phyloP scores from a whole-genome alignment of 2,113 vertebrate species.

The Anseranas semipalmata region DNA sequence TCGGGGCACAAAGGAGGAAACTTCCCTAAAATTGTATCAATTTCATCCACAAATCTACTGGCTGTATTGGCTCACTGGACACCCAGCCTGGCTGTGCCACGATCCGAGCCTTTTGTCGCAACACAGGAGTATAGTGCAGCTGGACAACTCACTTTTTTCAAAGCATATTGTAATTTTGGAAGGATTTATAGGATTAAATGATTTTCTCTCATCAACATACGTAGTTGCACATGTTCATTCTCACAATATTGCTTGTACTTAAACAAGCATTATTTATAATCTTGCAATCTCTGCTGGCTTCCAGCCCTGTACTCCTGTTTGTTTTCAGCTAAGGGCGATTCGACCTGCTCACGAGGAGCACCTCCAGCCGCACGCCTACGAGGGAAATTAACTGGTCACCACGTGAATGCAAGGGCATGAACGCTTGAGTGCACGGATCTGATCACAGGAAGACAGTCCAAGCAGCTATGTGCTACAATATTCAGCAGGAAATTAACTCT shows the following conservation, averaged over 20 bases:
- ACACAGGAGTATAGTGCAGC: background rate
- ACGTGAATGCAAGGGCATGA: background rate
- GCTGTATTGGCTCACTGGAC: background rate
- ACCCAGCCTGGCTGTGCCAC: background rate
- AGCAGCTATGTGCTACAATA: background rate
- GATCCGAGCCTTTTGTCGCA: background rate
- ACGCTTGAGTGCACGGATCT: background rate
- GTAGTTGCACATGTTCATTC: background rate
- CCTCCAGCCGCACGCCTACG: background rate
- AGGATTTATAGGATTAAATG: background rate
- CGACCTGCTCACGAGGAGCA: background rate
- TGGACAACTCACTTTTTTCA: background rate
- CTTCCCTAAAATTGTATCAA: background rate
- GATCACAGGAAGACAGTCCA: slow-evolving; percentile 3
- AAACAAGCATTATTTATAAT: background rate
- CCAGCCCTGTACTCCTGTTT: background rate
- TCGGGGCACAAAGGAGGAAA: background rate
- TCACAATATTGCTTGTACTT: background rate
- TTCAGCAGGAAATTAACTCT: slow-evolving; percentile 47
- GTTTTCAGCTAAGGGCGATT: background rate
- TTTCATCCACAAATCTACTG: background rate
- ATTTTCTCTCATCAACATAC: background rate
- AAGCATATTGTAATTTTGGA: background rate
- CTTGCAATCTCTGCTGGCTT: background rate
- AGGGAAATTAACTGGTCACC: background rate